phyloP scores from a whole-genome alignment of 2,888 invertebrate species.

The Brachynemurus nebulosus region DNA sequence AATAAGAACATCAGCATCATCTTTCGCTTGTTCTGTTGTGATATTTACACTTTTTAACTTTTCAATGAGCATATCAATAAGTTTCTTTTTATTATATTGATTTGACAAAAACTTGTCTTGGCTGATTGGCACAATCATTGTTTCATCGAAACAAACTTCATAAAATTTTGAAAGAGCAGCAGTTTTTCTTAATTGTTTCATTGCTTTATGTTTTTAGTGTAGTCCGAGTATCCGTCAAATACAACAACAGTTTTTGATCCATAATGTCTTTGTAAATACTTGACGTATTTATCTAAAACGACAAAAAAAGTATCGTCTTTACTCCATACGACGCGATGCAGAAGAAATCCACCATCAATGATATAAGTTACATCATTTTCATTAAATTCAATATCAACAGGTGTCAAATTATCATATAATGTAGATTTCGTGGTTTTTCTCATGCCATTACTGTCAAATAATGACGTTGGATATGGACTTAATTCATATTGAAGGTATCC shows the following conservation, averaged over 20 bases:
- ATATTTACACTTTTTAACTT: constrained; percentile 26
- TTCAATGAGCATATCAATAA: constrained; percentile 24
- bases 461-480: constrained; percentile 8
- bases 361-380: constrained; percentile 20
- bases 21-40: constrained; percentile 24
- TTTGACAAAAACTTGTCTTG: constrained; percentile 18
- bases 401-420: constrained; percentile 9
- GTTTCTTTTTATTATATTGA: constrained; percentile 18
- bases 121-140: constrained; percentile 22
- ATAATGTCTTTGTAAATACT: constrained; percentile 20
- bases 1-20: constrained; percentile 28
- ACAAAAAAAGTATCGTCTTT: constrained; percentile 19
- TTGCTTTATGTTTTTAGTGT: constrained; percentile 26
- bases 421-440: constrained; percentile 7
- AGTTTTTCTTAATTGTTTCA: constrained; percentile 27
- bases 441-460: constrained; percentile 10
- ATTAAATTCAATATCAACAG: constrained; percentile 15
- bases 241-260: constrained; percentile 21
- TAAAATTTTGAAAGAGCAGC: constrained; percentile 25
- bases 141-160: constrained; percentile 26
- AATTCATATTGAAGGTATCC: constrained; percentile 10
- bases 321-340: constrained; percentile 25
- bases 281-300: constrained; percentile 20
- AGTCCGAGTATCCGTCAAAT: constrained; percentile 25
- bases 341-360: constrained; percentile 22